Base-by-base conservation (phyloP, 2,797 vertebrate genomes). In the Cirrhinus mrigala region DNA sequence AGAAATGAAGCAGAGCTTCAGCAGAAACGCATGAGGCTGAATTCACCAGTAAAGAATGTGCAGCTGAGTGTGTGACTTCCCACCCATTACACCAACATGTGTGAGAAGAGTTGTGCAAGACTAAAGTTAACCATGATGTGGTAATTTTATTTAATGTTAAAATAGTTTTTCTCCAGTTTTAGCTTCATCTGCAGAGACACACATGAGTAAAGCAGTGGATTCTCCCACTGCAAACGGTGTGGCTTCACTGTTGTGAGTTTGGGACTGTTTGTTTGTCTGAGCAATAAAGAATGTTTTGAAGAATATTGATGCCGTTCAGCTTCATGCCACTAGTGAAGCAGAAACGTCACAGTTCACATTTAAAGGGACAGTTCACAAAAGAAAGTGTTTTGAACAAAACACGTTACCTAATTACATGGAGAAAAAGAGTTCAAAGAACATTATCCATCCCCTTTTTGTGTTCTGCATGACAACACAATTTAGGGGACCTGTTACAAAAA, bases 1-100 rank as follows among this genome's bases (percentile, higher is more conserved):
- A 91, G 89, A 91, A 91, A 89, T 58, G 85, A 88, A 89, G 77
- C 44, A 52, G 50, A 11, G 18, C 52, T 91, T 91, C 88, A 89
- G 81, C 87, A 85, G 83, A 91, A 86, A 93, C 92, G 88, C 86
- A 90, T 85, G 77, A 89, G 91, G 92, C 93, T 95, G 93, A 95
- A 94, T 93, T 95, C 94, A 94, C 90, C 90, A 91, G 89, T 86
- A 85, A 94, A 92, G 93, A 94, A 95, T 94, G 92, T 91, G 93
- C 93, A 94, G 94, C 92, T 94, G 92, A 93, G 29, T 20, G 22
- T 22, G 22, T 3, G 14, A 56, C 50, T 46, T 79, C 79, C 58
- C 79, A 81, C 20, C 20, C 79, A 10, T 79, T 71, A 83, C 60
- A 20, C 24, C 70, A 85, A 69, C 66, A 78, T 85, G 56, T 85